Conservation (phyloP, 2,113 vertebrate species). For the Ranitomeya imitator region DNA sequence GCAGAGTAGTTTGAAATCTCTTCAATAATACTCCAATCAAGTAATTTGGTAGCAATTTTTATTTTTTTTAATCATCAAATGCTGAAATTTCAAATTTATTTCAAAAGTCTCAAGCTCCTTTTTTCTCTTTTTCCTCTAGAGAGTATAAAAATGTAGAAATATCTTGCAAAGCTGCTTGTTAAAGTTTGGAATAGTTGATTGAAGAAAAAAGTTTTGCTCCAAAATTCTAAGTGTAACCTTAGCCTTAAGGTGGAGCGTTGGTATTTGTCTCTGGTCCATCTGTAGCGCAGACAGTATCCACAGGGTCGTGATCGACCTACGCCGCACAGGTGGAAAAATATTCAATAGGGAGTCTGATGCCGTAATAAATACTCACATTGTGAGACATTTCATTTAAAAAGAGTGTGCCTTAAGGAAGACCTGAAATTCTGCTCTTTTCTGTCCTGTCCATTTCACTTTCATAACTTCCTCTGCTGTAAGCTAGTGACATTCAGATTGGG, state of each 20-base stretch:
- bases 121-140: no score
- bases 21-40: no score
- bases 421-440: neutral
- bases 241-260: neutral
- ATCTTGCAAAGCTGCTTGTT: no score
- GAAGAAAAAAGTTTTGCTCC: no score
- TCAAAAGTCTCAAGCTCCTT: no score
- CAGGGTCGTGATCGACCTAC: neutral
- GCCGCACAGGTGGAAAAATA: neutral
- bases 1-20: no score
- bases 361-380: neutral
- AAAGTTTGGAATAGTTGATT: no score
- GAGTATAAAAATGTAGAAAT: no score
- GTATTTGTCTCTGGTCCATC: neutral
- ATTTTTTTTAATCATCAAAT: no score
- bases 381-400: neutral
- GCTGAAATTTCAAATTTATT: no score
- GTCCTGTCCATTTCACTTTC: neutral
- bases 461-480: neutral
- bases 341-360: neutral
- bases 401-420: neutral
- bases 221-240: no score
- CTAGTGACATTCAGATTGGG: neutral
- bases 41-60: no score
- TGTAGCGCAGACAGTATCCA: neutral